Base-by-base conservation (phyloP, 2,888 invertebrate genomes). In the Nomada flava region DNA sequence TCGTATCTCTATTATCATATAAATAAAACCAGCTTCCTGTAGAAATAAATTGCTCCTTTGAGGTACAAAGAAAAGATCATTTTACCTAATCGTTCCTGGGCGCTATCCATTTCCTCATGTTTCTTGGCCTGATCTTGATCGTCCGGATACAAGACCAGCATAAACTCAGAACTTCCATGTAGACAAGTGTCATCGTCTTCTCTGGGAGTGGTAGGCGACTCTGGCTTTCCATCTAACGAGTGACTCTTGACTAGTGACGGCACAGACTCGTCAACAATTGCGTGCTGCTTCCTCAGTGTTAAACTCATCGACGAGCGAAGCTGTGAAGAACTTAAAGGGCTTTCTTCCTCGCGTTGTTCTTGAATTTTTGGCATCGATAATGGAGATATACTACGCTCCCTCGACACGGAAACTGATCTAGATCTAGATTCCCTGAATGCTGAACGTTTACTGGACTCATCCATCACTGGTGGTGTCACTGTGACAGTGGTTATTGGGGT, bases 161-260 rank as follows among this genome's bases (percentile, higher is more conserved):
- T 97, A 91, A 97, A 97, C 93, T 98, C 98, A 70, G 96, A 96
- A 93, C 97, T 97, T 57, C 96, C 96, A 69, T 95, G 95, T 62
- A 94, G 89, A 70, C 94, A 95, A 86, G 94, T 95, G 70, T 94
- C 94, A 60, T 94, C 94, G 79, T 92, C 90, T 76, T 87, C 89
- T 86, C 88, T 83, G 5, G 89, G 88, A 18, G 84, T 73, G 2
- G 20, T 52, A 0, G 79, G 70, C 11, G 85, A 67, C 23, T 57
- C 23, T 7, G 68, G 44, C 20, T 69, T 75, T 1, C 82, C 82
- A 1, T 84, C 79, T 3, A 67, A 18, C 5, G 60, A 59, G 1
- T 65, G 42, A 20, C 42, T 73, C 20, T 70, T 83, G 0, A 36
- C 0, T 11, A 76, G 18, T 1, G 42, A 26, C 18, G 57, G 15